phyloP scores from a whole-genome alignment of 2,888 invertebrate species.

The Oegoconia quadripuncta region DNA sequence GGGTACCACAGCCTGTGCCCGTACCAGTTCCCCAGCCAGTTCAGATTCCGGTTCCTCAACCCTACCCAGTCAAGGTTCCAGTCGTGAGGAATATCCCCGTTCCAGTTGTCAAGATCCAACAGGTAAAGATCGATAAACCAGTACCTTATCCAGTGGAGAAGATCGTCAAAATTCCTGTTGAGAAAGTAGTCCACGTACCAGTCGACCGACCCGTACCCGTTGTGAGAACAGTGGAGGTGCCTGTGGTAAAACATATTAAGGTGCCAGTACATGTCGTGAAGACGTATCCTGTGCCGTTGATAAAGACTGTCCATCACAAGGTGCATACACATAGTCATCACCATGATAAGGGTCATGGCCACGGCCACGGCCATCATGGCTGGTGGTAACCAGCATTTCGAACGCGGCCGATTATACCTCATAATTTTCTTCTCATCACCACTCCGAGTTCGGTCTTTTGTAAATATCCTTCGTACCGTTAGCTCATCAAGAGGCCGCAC shows the following conservation, averaged over 20 bases:
- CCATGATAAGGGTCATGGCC: slow-evolving; percentile 26
- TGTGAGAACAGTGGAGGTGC: slow-evolving; percentile 71
- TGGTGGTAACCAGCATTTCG: background rate
- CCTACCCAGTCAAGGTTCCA: slow-evolving; percentile 78
- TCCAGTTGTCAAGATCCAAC: slow-evolving; percentile 77
- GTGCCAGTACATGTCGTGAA: slow-evolving; percentile 65
- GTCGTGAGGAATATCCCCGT: slow-evolving; percentile 75
- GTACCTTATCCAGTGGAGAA: slow-evolving; percentile 80
- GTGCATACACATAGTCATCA: slow-evolving; percentile 41
- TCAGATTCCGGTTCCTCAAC: slow-evolving; percentile 76
- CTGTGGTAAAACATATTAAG: slow-evolving; percentile 73
- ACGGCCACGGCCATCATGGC: slow-evolving; percentile 24
- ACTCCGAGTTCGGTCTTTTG: slow-evolving; percentile 57
- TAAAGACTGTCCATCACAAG: slow-evolving; percentile 71
- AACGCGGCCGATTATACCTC: background rate
- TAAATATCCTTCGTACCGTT: slow-evolving; percentile 60
- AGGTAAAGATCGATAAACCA: slow-evolving; percentile 76
- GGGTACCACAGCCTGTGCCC: slow-evolving; percentile 77
- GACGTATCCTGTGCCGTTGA: slow-evolving; percentile 59
- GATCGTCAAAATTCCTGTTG: slow-evolving; percentile 78
- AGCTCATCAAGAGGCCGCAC: slow-evolving; percentile 76
- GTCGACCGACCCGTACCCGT: slow-evolving; percentile 78
- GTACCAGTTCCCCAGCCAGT: slow-evolving; percentile 75
- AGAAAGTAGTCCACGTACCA: slow-evolving; percentile 75
- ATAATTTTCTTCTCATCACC: slow-evolving; percentile 24